Conservation (phyloP, 2,888 invertebrate species). For the Alviniconcha strummeri region DNA sequence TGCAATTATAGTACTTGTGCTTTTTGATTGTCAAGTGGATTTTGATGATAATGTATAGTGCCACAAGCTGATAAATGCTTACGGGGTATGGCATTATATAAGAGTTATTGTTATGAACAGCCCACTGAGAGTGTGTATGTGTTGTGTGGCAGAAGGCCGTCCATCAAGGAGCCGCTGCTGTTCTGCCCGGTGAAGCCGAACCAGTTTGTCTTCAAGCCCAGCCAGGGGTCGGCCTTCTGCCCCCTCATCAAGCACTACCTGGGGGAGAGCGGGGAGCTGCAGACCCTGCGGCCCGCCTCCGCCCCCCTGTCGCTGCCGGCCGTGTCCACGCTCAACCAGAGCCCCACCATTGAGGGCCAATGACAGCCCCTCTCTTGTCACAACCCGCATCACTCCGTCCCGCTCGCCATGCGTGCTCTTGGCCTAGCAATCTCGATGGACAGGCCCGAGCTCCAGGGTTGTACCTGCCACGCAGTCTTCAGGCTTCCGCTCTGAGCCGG, state of each 20-base stretch:
- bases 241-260: conserved; percentile 56
- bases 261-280: conserved; percentile 10
- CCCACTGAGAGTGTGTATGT: no score
- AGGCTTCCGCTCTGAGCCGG: no score
- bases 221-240: conserved; percentile 64
- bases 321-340: conserved; percentile 17
- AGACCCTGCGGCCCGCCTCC: not conserved
- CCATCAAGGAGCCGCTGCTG: conserved; percentile 59
- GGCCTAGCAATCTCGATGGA: not conserved
- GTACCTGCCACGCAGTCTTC: not conserved
- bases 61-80: no score
- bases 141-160: conserved; percentile 46
- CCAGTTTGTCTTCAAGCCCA: conserved; percentile 62
- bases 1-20: no score
- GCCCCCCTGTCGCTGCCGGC: not conserved
- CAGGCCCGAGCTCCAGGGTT: conserved; percentile 8
- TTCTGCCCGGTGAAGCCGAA: conserved; percentile 59
- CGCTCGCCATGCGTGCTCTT: not conserved
- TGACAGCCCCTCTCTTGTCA: not conserved
- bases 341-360: conserved; percentile 24
- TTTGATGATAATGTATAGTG: no score
- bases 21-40: no score
- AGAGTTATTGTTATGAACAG: no score
- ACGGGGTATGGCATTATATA: no score
- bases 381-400: not conserved